A percentile compares a stretch with the other conserved stretches of the same genome.
phyloP scores from a whole-genome alignment of 2,888 invertebrate genomes.

The Scotopteryx bipunctaria region DNA sequence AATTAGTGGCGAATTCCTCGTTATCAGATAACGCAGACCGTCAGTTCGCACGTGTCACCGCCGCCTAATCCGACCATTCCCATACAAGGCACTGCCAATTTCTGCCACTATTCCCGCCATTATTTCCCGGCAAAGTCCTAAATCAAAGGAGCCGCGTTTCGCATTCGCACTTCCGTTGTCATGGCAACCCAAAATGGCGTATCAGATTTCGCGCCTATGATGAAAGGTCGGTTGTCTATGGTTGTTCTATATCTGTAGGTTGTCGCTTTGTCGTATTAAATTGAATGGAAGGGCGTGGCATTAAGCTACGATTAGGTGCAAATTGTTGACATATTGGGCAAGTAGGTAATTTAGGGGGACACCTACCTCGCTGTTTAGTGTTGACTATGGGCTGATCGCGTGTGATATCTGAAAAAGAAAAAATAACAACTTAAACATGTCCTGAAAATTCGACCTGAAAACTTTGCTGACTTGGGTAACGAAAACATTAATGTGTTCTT shows the following conservation, averaged over 20 bases:
- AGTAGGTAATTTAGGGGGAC: conserved; percentile 16
- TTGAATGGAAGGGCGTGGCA: conserved; percentile 27
- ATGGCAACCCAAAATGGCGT: conserved; percentile 60
- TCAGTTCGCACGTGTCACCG: conserved; percentile 28
- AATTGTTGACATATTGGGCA: conserved; percentile 23
- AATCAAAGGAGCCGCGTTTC: conserved; percentile 68
- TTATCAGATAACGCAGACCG: conserved; percentile 23
- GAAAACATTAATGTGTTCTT: too few species aligned
- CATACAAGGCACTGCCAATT: conserved; percentile 52
- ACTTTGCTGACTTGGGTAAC: too few species aligned
- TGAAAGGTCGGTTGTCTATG: conserved; percentile 47
- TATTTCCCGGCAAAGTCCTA: conserved; percentile 57
- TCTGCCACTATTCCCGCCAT: conserved; percentile 48
- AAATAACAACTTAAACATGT: not conserved
- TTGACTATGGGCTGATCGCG: not conserved
- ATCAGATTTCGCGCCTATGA: conserved; percentile 68
- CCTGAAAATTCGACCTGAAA: too few species aligned
- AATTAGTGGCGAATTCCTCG: conserved; percentile 9
- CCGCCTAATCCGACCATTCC: conserved; percentile 35
- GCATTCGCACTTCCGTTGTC: conserved; percentile 62
- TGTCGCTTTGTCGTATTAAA: conserved; percentile 23
- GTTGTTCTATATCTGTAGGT: conserved; percentile 17
- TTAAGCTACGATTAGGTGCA: conserved; percentile 13
- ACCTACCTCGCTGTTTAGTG: conserved; percentile 11
- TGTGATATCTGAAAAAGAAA: conserved; percentile 17